These are phyloP conservation scores for Coenonympha arcania DNA, from an alignment of 2,888 invertebrate genomes.

Conservation along the genomic window DNA sequence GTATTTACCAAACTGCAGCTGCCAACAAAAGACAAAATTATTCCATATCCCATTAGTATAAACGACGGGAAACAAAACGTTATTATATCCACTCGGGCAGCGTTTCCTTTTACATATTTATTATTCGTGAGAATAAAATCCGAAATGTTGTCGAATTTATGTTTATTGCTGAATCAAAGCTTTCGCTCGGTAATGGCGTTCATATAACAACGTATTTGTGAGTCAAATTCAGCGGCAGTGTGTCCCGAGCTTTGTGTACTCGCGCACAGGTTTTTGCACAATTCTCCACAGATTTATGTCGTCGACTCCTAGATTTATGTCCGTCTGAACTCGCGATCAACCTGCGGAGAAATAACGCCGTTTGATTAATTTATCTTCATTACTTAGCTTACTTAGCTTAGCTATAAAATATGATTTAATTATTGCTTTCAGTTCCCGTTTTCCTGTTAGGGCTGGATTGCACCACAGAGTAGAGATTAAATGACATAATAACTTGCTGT, in stretches of 20 bases:
- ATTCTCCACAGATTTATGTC: slow-evolving; percentile 44
- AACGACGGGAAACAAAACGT: slow-evolving; percentile 6
- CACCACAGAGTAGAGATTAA: no score
- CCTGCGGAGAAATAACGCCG: slow-evolving; percentile 14
- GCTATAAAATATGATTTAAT: background rate
- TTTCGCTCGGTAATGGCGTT: slow-evolving; percentile 10
- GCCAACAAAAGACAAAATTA: background rate
- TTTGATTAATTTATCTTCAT: slow-evolving; percentile 18
- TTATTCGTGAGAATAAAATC: slow-evolving; percentile 12
- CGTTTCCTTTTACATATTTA: slow-evolving; percentile 9
- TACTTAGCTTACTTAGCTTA: no score
- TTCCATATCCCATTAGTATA: background rate
- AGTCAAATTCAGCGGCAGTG: slow-evolving; percentile 25
- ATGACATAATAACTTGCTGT: no score
- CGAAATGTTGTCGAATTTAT: slow-evolving; percentile 12
- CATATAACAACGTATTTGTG: slow-evolving; percentile 16
- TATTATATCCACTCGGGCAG: slow-evolving; percentile 1
- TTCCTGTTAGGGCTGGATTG: no score
- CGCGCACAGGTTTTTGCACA: slow-evolving; percentile 42
- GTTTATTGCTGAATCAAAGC: slow-evolving; percentile 15
- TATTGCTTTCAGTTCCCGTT: background rate
- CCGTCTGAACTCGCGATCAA: slow-evolving; percentile 37
- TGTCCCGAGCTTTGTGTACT: slow-evolving; percentile 29
- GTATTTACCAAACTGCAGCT: background rate
- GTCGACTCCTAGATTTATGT: slow-evolving; percentile 43